These are phyloP conservation scores for Drosophila robusta DNA, from an alignment of 2,888 invertebrate species.

Conservation along the genomic window DNA sequence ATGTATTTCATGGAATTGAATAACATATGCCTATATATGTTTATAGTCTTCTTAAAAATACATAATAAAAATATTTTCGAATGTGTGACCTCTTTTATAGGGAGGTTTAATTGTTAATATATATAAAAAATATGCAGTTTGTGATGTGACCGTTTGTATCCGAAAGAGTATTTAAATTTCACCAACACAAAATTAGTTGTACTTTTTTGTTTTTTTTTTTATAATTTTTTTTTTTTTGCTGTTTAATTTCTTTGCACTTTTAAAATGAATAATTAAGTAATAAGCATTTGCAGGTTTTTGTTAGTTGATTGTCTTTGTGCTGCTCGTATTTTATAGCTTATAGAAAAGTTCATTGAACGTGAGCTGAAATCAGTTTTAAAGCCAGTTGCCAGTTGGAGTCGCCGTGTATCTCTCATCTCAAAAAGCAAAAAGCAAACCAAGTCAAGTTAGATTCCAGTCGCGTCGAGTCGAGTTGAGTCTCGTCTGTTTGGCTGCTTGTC, in stretches of 20 bases:
- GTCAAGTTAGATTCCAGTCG: conserved; percentile 10
- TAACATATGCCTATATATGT: too few relatives aligned
- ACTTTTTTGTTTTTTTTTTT: conserved; percentile 28
- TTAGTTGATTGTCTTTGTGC: conserved; percentile 14
- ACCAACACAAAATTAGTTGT: background rate
- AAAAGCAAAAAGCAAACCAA: conserved; percentile 47
- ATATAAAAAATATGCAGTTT: too few relatives aligned
- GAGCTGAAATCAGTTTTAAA: conserved; percentile 33
- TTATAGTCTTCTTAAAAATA: too few relatives aligned
- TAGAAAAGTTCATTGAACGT: conserved; percentile 68
- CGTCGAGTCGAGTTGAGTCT: conserved; percentile 10
- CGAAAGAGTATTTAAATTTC: too few relatives aligned
- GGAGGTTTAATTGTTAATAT: too few relatives aligned
- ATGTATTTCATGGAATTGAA: too few relatives aligned
- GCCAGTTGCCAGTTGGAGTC: conserved; percentile 19
- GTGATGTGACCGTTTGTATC: too few relatives aligned
- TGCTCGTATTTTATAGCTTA: conserved; percentile 34
- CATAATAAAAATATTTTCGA: too few relatives aligned
- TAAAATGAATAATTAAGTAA: conserved; percentile 55
- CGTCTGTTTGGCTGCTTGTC: conserved; percentile 29
- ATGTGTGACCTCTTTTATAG: too few relatives aligned
- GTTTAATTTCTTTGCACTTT: conserved; percentile 40
- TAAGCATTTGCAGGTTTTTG: conserved; percentile 37
- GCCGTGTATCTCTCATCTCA: conserved; percentile 21
- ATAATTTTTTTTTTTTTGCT: background rate